These are phyloP conservation scores for Corythucha ciliata DNA, from an alignment of 2,888 invertebrate genomes.

Conservation along the genomic window DNA sequence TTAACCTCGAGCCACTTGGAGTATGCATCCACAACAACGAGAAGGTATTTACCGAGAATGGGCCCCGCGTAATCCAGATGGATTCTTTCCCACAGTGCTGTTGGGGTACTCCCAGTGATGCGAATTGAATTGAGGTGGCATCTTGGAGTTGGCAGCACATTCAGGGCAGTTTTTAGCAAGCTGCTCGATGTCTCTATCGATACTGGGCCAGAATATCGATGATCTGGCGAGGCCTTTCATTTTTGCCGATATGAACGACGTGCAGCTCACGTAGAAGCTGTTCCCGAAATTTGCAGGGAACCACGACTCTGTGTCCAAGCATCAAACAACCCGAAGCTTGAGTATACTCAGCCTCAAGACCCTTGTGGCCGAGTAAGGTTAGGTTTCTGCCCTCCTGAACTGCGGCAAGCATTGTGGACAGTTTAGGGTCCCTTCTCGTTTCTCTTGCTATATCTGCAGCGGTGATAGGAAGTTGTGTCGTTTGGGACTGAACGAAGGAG, in stretches of 20 bases:
- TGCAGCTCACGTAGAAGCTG: constrained; percentile 12
- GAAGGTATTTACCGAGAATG: constrained; percentile 27
- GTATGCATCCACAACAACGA: constrained; percentile 34
- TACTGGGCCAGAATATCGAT: constrained; percentile 35
- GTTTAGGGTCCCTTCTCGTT: constrained; percentile 8
- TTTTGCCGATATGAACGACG: constrained; percentile 9
- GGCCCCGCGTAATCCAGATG: constrained; percentile 32
- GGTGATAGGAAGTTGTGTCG: constrained; percentile 14
- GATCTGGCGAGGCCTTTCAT: constrained; percentile 29
- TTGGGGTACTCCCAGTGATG: constrained; percentile 32
- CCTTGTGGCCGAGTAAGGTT: neutral
- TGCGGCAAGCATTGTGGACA: constrained; percentile 2
- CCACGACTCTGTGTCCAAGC: constrained; percentile 12
- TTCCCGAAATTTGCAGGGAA: constrained; percentile 10
- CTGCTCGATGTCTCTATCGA: constrained; percentile 33
- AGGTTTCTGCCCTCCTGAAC: constrained; percentile 11
- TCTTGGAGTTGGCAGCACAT: constrained; percentile 6
- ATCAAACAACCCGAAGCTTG: constrained; percentile 1
- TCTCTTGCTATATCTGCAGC: constrained; percentile 15
- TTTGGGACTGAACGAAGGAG: constrained; percentile 9
- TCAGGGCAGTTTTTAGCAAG: constrained; percentile 29
- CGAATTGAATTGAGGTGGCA: constrained; percentile 16
- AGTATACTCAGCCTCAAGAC: constrained; percentile 11
- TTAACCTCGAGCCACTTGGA: constrained; percentile 34
- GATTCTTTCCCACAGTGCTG: constrained; percentile 30